phyloP scores from a whole-genome alignment of 2,888 invertebrate species.

The Fissipunctia ypsillon region DNA sequence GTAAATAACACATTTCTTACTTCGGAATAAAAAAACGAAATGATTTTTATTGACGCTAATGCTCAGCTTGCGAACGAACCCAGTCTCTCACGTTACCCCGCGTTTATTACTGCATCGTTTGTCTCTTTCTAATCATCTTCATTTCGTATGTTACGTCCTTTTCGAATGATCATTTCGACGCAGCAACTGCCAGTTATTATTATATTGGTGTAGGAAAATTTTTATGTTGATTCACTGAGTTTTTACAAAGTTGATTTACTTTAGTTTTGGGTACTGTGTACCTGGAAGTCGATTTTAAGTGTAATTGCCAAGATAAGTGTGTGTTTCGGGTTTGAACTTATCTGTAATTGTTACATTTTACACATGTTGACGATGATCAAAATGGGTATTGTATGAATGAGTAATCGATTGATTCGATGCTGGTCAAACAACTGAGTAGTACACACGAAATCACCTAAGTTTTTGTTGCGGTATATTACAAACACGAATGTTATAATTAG shows the following conservation, averaged over 20 bases:
- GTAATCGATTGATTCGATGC: not conserved
- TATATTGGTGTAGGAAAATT: conserved; percentile 52
- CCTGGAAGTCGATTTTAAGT: conserved; percentile 16
- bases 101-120: conserved; percentile 61
- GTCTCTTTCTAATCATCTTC: conserved; percentile 59
- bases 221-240: conserved; percentile 56
- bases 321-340: not conserved
- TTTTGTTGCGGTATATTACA: not conserved
- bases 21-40: conserved; percentile 61
- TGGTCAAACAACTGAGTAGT: not conserved
- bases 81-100: conserved; percentile 62
- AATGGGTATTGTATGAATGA: not conserved
- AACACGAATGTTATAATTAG: not conserved
- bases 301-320: not conserved
- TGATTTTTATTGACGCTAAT: conserved; percentile 74
- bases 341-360: conserved; percentile 10
- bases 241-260: conserved; percentile 56
- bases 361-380: not conserved
- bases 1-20: conserved; percentile 69
- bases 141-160: conserved; percentile 46
- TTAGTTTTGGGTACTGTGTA: conserved; percentile 40
- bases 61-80: conserved; percentile 63
- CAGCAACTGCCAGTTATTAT: conserved; percentile 62
- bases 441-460: not conserved
- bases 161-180: conserved; percentile 57